These are phyloP conservation scores for Watsonalla binaria DNA, from an alignment of 2,888 invertebrate genomes.

Conservation along the genomic window DNA sequence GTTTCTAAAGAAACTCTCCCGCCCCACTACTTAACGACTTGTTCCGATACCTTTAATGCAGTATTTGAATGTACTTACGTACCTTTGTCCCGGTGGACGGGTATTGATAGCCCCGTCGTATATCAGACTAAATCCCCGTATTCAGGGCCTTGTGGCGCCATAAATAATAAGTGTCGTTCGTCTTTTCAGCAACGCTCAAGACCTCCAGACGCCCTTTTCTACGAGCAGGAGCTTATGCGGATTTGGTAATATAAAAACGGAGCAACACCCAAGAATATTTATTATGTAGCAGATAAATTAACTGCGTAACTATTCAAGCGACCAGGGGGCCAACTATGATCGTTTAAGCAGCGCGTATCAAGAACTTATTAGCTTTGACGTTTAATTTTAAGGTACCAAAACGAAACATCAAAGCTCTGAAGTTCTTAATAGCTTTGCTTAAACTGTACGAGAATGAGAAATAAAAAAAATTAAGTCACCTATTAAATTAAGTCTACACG, in stretches of 20 bases:
- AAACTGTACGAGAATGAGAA: too few relatives aligned
- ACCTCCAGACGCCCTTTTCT: constrained; percentile 59
- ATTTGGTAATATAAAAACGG: neutral
- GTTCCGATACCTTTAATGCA: constrained; percentile 2
- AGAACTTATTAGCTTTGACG: too few relatives aligned
- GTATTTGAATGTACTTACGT: constrained; percentile 1
- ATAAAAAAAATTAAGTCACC: too few relatives aligned
- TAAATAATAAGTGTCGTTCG: constrained; percentile 58
- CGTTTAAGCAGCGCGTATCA: too few relatives aligned
- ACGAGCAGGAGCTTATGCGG: constrained; percentile 14
- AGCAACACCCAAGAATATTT: neutral
- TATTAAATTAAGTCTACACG: too few relatives aligned
- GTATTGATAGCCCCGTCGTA: constrained; percentile 34
- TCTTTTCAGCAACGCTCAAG: constrained; percentile 38
- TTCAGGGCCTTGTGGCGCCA: constrained; percentile 38
- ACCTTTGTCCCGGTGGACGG: constrained; percentile 17
- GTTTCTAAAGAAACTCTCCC: neutral
- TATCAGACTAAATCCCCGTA: constrained; percentile 39
- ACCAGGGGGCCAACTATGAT: too few relatives aligned
- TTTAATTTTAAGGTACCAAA: too few relatives aligned
- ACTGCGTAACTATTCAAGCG: too few relatives aligned
- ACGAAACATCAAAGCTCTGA: too few relatives aligned
- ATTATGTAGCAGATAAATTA: too few relatives aligned
- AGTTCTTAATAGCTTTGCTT: too few relatives aligned
- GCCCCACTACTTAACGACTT: neutral